These are phyloP conservation scores for Dryobota labecula DNA, from an alignment of 2,888 invertebrate genomes.

Conservation along the genomic window DNA sequence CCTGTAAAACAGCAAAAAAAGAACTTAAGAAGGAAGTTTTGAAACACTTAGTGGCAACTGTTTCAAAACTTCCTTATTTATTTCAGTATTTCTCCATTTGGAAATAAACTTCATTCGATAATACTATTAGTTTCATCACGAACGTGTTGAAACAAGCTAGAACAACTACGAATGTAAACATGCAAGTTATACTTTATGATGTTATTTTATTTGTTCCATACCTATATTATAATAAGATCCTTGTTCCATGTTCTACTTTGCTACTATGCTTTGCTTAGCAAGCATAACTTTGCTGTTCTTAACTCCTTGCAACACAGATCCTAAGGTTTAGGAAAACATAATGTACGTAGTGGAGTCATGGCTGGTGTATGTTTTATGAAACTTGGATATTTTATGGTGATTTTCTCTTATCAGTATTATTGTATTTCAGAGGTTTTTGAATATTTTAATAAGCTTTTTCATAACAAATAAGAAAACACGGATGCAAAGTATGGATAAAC, in stretches of 20 bases:
- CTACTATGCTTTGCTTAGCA: no score
- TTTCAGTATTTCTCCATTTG: not conserved
- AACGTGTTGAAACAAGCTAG: slow-evolving; percentile 3
- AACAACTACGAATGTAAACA: slow-evolving; percentile 3
- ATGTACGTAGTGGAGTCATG: not conserved
- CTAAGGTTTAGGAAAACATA: not conserved
- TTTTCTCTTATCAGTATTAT: no score
- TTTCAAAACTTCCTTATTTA: slow-evolving; percentile 2
- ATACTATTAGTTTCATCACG: no score
- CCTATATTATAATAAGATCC: slow-evolving; percentile 5
- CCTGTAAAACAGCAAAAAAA: no score
- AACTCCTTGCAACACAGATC: not conserved
- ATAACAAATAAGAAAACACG: not conserved
- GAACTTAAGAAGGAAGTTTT: no score
- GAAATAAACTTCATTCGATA: slow-evolving; percentile 10
- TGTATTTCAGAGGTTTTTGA: not conserved
- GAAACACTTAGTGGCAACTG: no score
- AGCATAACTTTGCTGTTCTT: slow-evolving; percentile 13
- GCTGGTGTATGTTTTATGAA: not conserved
- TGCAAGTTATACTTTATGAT: slow-evolving; percentile 18
- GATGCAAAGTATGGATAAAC: not conserved
- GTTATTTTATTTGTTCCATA: not conserved
- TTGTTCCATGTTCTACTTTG: slow-evolving; percentile 23
- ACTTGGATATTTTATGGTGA: not conserved
- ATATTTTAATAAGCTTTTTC: not conserved